Conservation (phyloP, 2,888 invertebrate species). For the Acrocyrtus sp. region DNA sequence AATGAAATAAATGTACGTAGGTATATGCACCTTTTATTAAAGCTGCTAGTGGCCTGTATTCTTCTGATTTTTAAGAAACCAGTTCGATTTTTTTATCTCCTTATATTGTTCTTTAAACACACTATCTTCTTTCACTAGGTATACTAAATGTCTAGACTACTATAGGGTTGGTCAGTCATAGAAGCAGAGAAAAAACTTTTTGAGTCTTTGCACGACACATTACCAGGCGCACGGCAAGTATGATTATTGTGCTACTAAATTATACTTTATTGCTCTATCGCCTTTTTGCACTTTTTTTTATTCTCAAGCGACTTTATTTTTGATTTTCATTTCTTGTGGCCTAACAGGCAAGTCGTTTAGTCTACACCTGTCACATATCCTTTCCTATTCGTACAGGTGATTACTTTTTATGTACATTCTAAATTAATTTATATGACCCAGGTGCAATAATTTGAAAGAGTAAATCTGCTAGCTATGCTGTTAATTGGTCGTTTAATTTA, state of each 20-base stretch:
- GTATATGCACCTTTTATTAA: constrained; percentile 20
- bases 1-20: no score
- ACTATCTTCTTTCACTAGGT: constrained; percentile 39
- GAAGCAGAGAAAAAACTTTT: constrained; percentile 9
- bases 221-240: background rate
- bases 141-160: constrained; percentile 48
- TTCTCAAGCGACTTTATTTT: no score
- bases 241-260: no score
- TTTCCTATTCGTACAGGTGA: no score
- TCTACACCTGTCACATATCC: background rate
- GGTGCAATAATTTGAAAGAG: constrained; percentile 1
- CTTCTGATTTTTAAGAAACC: constrained; percentile 46
- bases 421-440: background rate
- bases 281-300: no score
- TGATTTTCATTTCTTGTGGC: background rate
- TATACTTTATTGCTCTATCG: no score
- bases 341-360: background rate
- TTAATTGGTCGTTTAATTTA: constrained; percentile 46
- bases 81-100: constrained; percentile 35
- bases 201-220: constrained; percentile 44
- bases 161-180: constrained; percentile 45
- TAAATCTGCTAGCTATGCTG: constrained; percentile 27
- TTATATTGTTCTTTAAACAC: background rate
- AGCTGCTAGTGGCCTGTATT: constrained; percentile 47
- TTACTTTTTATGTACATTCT: no score